These are phyloP conservation scores for Clamator glandarius DNA, from an alignment of 2,797 vertebrate genomes.

Conservation along the genomic window DNA sequence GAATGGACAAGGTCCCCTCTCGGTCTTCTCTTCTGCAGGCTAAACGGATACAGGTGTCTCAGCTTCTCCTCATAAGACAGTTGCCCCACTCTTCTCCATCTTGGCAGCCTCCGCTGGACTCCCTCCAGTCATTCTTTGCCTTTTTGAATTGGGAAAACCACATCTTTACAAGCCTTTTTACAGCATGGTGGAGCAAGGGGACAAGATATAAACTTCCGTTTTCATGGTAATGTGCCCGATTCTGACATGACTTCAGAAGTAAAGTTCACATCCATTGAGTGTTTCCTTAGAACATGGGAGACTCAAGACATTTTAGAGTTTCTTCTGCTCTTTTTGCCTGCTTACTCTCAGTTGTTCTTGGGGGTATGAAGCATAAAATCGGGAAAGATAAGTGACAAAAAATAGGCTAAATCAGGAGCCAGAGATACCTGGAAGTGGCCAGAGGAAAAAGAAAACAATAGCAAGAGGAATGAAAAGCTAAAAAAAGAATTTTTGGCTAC, in stretches of 20 bases:
- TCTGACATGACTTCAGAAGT: not conserved
- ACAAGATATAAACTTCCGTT: not conserved
- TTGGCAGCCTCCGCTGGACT: too few relatives aligned
- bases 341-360: not conserved
- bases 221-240: not conserved
- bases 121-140: too few relatives aligned
- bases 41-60: too few relatives aligned
- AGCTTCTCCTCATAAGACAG: too few relatives aligned
- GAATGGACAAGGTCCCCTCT: too few relatives aligned
- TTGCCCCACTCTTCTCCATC: too few relatives aligned
- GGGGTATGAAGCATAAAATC: not conserved
- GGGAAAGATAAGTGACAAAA: not conserved
- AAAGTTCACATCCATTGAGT: not conserved
- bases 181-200: not conserved
- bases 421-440: not conserved
- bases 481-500: not conserved
- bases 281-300: not conserved
- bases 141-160: too few relatives aligned
- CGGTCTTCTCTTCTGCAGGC: too few relatives aligned
- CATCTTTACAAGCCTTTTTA: not conserved
- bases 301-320: not conserved
- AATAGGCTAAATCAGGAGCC: not conserved
- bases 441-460: not conserved
- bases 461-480: not conserved
- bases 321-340: not conserved